These are phyloP conservation scores for Cylas formicarius DNA, from an alignment of 1,140 invertebrate genomes.

Conservation along the genomic window DNA sequence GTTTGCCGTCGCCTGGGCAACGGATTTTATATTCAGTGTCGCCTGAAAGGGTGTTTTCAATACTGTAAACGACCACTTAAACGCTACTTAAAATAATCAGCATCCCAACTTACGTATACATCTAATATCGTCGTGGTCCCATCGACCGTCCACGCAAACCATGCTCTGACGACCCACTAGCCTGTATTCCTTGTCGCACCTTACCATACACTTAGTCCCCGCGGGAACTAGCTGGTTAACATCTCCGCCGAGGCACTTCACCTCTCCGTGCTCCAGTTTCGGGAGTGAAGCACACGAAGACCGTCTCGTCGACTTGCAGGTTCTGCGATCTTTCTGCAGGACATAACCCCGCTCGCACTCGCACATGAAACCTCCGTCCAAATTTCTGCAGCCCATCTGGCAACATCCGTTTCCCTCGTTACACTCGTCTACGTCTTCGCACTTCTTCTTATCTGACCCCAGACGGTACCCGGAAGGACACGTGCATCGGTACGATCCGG, in stretches of 20 bases:
- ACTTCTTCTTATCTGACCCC: conserved; percentile 43
- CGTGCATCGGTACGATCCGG: conserved; percentile 50
- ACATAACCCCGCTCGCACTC: conserved; percentile 44
- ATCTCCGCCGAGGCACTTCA: conserved; percentile 24
- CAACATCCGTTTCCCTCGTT: conserved; percentile 46
- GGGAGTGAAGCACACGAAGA: conserved; percentile 20
- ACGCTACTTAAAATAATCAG: no score
- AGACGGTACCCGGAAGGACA: conserved; percentile 50
- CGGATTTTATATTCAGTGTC: no score
- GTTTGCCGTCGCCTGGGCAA: conserved; percentile 50
- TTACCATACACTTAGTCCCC: conserved; percentile 51
- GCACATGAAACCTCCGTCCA: conserved; percentile 39
- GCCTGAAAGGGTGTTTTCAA: no score
- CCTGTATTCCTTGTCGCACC: conserved; percentile 48
- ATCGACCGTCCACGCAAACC: conserved; percentile 46
- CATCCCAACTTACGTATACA: conserved; percentile 48
- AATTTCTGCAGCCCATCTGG: conserved; percentile 44
- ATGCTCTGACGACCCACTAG: conserved; percentile 46
- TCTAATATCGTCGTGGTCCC: conserved; percentile 45
- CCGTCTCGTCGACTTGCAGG: conserved; percentile 19
- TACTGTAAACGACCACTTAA: no score
- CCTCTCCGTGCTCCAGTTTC: conserved; percentile 21
- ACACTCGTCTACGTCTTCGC: conserved; percentile 59
- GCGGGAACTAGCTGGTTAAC: conserved; percentile 27
- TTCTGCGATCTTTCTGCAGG: conserved; percentile 21